Evolutionary conservation across 2,113 vertebrate genomes (phyloP).

Genomic region (Forbesichthys agassizii): DNA sequence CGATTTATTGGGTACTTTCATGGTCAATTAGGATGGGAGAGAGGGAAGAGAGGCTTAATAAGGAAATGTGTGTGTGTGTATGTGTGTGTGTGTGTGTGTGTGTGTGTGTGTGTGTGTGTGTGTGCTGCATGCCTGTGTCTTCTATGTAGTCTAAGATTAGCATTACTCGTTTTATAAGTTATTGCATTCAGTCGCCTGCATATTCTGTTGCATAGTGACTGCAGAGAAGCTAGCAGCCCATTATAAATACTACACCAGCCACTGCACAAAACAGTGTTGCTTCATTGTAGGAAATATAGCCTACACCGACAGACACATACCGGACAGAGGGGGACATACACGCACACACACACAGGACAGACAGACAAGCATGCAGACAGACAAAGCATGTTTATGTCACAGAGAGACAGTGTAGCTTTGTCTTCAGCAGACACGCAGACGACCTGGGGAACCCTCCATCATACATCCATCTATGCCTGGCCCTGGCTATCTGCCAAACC

Average conservation of each 20-base stretch:
- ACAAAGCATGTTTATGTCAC: not conserved
- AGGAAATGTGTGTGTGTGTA: conserved; percentile 18
- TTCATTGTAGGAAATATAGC: not conserved
- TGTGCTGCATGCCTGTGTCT: not conserved
- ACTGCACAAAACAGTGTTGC: not conserved
- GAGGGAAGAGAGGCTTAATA: conserved; percentile 39
- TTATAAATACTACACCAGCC: not conserved
- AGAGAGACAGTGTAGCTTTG: not conserved
- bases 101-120: conserved; percentile 21
- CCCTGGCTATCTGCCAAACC: not conserved
- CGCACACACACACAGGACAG: not conserved
- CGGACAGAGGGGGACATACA: too few species aligned
- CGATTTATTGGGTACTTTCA: conserved; percentile 71
- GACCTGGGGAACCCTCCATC: not conserved
- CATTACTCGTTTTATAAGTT: too few species aligned
- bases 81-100: conserved; percentile 15
- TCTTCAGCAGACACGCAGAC: not conserved
- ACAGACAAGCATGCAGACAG: not conserved
- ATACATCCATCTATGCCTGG: not conserved
- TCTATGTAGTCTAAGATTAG: too few species aligned
- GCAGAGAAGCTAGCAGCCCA: too few species aligned
- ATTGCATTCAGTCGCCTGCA: too few species aligned
- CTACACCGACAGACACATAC: too few species aligned
- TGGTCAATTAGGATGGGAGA: conserved; percentile 69
- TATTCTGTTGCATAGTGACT: too few species aligned